These are phyloP conservation scores for Cephus rjabovi DNA, from an alignment of 2,888 invertebrate genomes.

Conservation along the genomic window DNA sequence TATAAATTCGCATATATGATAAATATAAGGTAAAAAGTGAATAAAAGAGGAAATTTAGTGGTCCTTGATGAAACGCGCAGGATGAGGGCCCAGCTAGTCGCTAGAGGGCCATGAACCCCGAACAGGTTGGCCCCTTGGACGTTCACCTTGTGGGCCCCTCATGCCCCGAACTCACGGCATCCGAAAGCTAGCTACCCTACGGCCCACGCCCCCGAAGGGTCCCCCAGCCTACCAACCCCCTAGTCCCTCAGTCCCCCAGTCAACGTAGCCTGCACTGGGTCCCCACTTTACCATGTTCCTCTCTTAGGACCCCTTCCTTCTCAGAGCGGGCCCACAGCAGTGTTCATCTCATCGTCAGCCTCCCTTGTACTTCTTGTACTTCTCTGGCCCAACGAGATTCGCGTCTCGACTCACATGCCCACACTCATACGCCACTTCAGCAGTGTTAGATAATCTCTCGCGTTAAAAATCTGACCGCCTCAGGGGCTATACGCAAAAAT, in stretches of 20 bases:
- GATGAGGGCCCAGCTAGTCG: neutral
- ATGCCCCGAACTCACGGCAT: slow-evolving; percentile 18
- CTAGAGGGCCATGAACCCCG: slow-evolving; percentile 66
- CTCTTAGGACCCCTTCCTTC: neutral
- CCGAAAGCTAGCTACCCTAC: slow-evolving; percentile 38
- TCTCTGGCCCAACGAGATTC: neutral
- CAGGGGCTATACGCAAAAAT: slow-evolving; percentile 14
- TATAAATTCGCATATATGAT: neutral
- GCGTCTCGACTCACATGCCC: neutral
- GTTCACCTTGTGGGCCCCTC: slow-evolving; percentile 60
- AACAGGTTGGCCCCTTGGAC: slow-evolving; percentile 67
- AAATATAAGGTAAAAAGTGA: neutral
- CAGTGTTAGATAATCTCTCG: slow-evolving; percentile 59
- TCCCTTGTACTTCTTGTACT: slow-evolving; percentile 3
- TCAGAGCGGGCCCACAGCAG: neutral
- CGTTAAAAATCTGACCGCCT: slow-evolving; percentile 48
- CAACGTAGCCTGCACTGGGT: neutral
- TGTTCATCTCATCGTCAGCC: slow-evolving; percentile 4
- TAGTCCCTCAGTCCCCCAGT: neutral
- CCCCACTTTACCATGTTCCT: neutral
- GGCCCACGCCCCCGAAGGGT: slow-evolving; percentile 28
- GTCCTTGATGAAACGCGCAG: neutral
- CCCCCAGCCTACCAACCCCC: slow-evolving; percentile 14
- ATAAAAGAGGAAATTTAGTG: neutral
- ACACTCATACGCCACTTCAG: slow-evolving; percentile 26